A percentile compares a stretch with the other conserved stretches of the same genome.
These are phyloP conservation scores for Dinocampus coccinellae DNA, from an alignment of 2,888 invertebrate species.

Conservation along the genomic window DNA sequence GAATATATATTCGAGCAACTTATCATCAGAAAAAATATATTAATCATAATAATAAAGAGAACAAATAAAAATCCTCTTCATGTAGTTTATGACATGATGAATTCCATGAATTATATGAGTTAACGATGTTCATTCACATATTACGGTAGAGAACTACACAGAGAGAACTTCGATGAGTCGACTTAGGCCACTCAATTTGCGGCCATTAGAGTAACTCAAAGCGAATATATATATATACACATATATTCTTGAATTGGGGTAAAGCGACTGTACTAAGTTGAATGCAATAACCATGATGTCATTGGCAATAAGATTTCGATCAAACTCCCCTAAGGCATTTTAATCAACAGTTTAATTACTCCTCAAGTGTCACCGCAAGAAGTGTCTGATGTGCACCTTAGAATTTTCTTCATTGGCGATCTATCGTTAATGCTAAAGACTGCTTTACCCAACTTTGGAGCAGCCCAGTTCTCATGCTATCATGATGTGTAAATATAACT, in stretches of 20 bases:
- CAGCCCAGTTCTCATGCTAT: not conserved
- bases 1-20: not conserved
- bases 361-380: not conserved
- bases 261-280: slow-evolving; percentile 17
- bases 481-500: slow-evolving; percentile 3
- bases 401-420: slow-evolving; percentile 1
- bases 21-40: too few relatives aligned
- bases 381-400: not conserved
- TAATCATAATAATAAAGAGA: too few relatives aligned
- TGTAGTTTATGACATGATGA: not conserved
- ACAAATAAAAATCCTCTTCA: not conserved
- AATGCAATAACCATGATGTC: slow-evolving; percentile 15
- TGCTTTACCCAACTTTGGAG: slow-evolving; percentile 3
- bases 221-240: not conserved
- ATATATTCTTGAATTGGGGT: not conserved
- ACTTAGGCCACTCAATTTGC: slow-evolving; percentile 1
- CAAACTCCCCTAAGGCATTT: slow-evolving; percentile 30
- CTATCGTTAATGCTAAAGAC: not conserved
- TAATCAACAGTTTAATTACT: slow-evolving; percentile 32
- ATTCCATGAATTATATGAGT: not conserved
- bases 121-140: not conserved
- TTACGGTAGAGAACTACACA: not conserved
- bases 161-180: slow-evolving; percentile 1
- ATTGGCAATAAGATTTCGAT: slow-evolving; percentile 9
- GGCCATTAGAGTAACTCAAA: slow-evolving; percentile 24